These are phyloP conservation scores for Cryptocephalus moraei DNA, from an alignment of 2,888 invertebrate genomes.

Conservation along the genomic window DNA sequence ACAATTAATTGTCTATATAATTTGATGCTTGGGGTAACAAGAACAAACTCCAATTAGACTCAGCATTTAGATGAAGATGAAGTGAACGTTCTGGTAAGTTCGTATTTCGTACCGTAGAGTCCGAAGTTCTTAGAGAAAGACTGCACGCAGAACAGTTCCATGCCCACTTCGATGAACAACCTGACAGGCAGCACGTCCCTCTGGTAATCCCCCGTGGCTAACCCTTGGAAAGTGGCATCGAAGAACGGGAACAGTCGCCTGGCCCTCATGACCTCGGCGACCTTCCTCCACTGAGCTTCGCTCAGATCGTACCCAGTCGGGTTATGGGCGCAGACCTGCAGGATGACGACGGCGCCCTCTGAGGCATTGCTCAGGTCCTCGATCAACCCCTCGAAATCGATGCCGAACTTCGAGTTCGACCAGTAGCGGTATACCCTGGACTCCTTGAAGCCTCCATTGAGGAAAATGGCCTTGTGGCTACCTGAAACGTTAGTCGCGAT, in stretches of 20 bases:
- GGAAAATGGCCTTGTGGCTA: no score
- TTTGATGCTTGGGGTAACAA: no score
- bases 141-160: neutral
- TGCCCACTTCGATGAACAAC: neutral
- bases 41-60: no score
- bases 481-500: no score
- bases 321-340: neutral
- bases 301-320: neutral
- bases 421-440: neutral
- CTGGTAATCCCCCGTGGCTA: neutral
- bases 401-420: neutral
- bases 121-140: neutral
- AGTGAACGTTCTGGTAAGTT: no score
- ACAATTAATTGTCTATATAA: no score
- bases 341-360: neutral
- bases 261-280: neutral
- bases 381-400: neutral
- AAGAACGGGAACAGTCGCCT: neutral
- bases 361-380: neutral
- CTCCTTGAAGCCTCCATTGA: neutral
- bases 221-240: neutral
- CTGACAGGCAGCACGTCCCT: neutral
- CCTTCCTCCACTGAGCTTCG: neutral
- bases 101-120: neutral
- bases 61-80: no score